These are phyloP conservation scores for Grus americana DNA, from an alignment of 2,113 vertebrate species.

Conservation along the genomic window DNA sequence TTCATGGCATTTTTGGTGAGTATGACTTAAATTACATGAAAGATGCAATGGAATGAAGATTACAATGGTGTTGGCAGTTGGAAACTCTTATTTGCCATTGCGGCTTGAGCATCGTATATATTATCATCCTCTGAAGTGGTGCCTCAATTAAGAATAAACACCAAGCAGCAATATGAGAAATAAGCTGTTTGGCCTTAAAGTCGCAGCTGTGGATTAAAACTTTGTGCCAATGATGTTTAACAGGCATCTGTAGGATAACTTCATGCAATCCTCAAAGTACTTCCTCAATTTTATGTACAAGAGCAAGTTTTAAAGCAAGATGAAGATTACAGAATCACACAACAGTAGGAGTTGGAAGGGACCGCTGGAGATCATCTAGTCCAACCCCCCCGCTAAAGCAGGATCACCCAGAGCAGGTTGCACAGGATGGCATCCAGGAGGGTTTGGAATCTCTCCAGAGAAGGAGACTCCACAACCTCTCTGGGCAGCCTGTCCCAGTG, in stretches of 20 bases:
- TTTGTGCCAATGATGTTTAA: background rate
- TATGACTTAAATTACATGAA: background rate
- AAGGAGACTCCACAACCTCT: too few species aligned
- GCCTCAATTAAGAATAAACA: background rate
- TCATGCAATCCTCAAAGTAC: background rate
- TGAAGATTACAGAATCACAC: background rate
- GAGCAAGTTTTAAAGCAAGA: background rate
- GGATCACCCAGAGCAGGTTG: too few species aligned
- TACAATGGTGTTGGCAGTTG: fast-evolving
- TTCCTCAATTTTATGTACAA: background rate
- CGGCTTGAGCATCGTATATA: background rate
- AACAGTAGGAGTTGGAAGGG: too few species aligned
- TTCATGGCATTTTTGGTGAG: background rate
- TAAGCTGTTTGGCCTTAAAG: background rate
- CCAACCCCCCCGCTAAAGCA: too few species aligned
- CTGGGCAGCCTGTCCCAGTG: too few species aligned
- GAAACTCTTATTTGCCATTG: background rate
- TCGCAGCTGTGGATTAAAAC: background rate
- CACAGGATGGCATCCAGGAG: too few species aligned
- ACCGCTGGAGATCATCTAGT: too few species aligned
- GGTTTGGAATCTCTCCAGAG: too few species aligned
- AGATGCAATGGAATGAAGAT: background rate
- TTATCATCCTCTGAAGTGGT: fast-evolving
- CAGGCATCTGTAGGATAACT: background rate
- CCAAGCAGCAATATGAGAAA: background rate